Conservation (phyloP, 2,888 invertebrate genomes). For the Dynastes grantii region DNA sequence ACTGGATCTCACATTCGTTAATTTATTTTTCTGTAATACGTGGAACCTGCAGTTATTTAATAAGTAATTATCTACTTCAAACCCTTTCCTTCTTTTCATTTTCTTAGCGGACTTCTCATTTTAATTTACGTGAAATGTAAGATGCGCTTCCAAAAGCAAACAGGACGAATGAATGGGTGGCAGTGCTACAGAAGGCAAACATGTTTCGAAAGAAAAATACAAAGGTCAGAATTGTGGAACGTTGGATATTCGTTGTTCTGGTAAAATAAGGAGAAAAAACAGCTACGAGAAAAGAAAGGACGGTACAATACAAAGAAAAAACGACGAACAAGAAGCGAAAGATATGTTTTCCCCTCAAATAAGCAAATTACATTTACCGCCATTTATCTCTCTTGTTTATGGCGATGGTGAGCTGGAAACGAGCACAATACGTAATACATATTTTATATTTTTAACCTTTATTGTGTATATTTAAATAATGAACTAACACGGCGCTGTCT, state of each 20-base stretch:
- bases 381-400: conserved; percentile 42
- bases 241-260: conserved; percentile 25
- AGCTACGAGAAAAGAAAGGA: conserved; percentile 8
- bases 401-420: conserved; percentile 9
- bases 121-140: conserved; percentile 45
- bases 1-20: no score
- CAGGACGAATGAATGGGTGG: conserved; percentile 40
- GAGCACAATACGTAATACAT: conserved; percentile 7
- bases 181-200: conserved; percentile 28
- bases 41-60: conserved; percentile 7
- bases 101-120: conserved; percentile 2
- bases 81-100: background rate
- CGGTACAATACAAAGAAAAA: conserved; percentile 3
- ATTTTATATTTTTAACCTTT: conserved; percentile 32
- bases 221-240: conserved; percentile 15
- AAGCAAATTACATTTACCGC: conserved; percentile 29
- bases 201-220: conserved; percentile 41
- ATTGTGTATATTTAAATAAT: conserved; percentile 28
- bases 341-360: conserved; percentile 19
- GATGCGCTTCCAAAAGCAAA: conserved; percentile 32
- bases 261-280: conserved; percentile 4
- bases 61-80: conserved; percentile 29
- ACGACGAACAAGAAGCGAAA: background rate
- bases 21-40: no score
- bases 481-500: conserved; percentile 14